A percentile compares a stretch with the other conserved stretches of the same genome.
These are phyloP conservation scores for Sisyra nigra DNA, from an alignment of 2,888 invertebrate species.

Conservation along the genomic window DNA sequence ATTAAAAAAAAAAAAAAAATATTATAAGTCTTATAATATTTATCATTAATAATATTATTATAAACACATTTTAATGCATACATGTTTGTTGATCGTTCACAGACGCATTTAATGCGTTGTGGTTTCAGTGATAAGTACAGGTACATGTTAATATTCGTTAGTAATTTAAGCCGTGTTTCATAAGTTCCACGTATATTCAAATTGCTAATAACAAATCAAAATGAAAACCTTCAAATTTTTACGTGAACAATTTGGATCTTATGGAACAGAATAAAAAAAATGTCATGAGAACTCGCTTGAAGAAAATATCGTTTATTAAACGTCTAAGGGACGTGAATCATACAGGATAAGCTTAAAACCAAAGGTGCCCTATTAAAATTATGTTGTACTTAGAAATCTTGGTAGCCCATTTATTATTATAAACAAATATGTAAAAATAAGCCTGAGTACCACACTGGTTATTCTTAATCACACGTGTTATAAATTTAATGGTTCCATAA, in stretches of 20 bases:
- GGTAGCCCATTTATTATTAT: slow-evolving; percentile 9
- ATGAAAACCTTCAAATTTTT: background rate
- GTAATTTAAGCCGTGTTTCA: slow-evolving; percentile 1
- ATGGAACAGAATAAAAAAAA: background rate
- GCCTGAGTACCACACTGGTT: too few species aligned
- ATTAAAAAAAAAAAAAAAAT: slow-evolving; percentile 2
- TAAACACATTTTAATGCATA: slow-evolving; percentile 3
- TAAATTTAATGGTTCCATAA: too few species aligned
- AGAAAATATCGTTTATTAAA: slow-evolving; percentile 4
- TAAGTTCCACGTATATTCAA: background rate
- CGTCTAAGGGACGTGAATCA: slow-evolving; percentile 11
- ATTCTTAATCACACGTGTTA: too few species aligned
- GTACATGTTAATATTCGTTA: slow-evolving; percentile 14
- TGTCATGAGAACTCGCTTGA: slow-evolving; percentile 2
- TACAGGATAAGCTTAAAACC: slow-evolving; percentile 58
- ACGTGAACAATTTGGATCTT: background rate
- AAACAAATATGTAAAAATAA: too few species aligned
- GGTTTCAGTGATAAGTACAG: slow-evolving; percentile 23
- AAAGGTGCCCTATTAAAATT: slow-evolving; percentile 68
- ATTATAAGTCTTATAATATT: slow-evolving; percentile 2
- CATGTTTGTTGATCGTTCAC: slow-evolving; percentile 6
- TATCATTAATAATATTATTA: slow-evolving; percentile 6
- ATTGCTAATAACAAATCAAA: background rate
- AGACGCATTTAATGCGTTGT: background rate
- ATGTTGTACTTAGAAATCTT: slow-evolving; percentile 30